phyloP scores from a whole-genome alignment of 2,113 vertebrate genomes.

The Todiramphus chloris region DNA sequence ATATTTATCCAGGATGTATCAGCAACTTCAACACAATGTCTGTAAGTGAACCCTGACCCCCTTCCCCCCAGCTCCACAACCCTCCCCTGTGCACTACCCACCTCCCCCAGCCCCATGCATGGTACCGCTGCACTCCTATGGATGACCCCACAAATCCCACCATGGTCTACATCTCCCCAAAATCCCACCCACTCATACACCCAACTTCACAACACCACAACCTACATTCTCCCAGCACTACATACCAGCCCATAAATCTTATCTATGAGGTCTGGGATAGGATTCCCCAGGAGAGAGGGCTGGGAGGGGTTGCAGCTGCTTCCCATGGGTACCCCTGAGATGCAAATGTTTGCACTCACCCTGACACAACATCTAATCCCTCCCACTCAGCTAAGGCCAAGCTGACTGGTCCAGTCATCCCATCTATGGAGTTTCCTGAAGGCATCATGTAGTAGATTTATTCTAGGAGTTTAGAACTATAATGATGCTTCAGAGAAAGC shows the following conservation, averaged over 20 bases:
- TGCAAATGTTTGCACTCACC: neutral
- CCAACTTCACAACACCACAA: neutral
- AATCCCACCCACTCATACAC: neutral
- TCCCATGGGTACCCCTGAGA: neutral
- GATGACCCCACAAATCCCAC: neutral
- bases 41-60: neutral
- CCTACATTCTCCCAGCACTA: neutral
- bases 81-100: rapidly evolving
- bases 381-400: neutral
- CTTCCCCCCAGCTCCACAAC: neutral
- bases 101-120: neutral
- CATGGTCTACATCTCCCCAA: neutral
- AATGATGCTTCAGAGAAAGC: neutral
- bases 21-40: neutral
- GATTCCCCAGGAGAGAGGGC: neutral
- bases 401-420: neutral
- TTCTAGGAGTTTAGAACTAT: neutral
- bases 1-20: neutral
- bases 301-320: neutral
- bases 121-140: rapidly evolving
- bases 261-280: neutral
- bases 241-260: neutral
- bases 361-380: neutral
- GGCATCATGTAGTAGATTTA: neutral
- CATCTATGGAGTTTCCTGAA: neutral